Evolutionary conservation across 2,113 vertebrate species (phyloP).

Genomic region (Neolamprologus modestus): DNA sequence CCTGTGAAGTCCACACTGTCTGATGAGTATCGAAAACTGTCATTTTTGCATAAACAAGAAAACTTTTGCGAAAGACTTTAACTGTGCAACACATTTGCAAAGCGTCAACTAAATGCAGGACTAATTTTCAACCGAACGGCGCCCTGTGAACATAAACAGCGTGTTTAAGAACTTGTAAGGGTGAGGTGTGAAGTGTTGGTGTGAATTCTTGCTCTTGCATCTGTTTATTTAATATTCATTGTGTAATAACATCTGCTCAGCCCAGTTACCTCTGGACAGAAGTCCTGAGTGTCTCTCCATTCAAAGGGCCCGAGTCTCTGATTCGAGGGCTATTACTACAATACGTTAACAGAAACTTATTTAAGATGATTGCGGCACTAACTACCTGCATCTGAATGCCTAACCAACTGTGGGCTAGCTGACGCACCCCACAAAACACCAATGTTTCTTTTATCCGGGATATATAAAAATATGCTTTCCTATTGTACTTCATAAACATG

Average conservation of each 20-base stretch:
- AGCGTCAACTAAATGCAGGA: neutral
- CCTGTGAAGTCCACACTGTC: fast-evolving
- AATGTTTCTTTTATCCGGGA: neutral
- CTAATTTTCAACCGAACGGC: neutral
- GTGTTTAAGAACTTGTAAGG: neutral
- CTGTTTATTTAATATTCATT: neutral
- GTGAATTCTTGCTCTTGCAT: neutral
- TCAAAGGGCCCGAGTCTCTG: neutral
- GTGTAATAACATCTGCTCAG: neutral
- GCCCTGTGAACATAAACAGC: fast-evolving
- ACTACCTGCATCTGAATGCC: neutral
- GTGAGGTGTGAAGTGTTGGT: neutral
- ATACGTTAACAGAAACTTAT: neutral
- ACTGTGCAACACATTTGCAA: neutral
- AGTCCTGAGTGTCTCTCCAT: neutral
- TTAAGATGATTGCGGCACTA: fast-evolving
- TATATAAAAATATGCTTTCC: neutral
- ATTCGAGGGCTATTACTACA: neutral
- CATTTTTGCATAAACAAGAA: neutral
- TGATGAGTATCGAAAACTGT: neutral
- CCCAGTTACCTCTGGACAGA: neutral
- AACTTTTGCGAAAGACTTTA: neutral
- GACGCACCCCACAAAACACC: neutral
- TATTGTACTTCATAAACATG: neutral
- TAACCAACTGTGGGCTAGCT: fast-evolving